Evolutionary conservation across 2,797 vertebrate species (phyloP), one percentile per base, ranked within the genome.

Genomic region (Sarcoramphus papa): DNA sequence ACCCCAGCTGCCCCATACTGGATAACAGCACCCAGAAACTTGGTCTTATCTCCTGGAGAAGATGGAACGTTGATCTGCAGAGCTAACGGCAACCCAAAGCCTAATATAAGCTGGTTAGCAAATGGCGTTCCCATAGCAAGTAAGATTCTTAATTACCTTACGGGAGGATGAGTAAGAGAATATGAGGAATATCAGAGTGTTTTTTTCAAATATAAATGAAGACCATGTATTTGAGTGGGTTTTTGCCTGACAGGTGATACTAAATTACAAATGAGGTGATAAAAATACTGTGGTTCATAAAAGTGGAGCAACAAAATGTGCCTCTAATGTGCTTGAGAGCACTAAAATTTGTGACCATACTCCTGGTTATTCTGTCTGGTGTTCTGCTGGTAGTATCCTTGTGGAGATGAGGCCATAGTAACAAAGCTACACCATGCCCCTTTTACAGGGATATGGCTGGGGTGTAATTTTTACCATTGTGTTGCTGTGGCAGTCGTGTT

Each of bases 1-100:
- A 88, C 69, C 59, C 54, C 95, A 99, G 99, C 99, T 95, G 98
- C 99, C 85, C 99, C 99, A 2, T 99, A 99, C 96, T 99, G 99
- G 99, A 99, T 99, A 97, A 98, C 97, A 54, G 97, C 98, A 78
- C 99, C 99, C 79, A 98, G 96, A 82, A 99, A 99, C 93, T 98
- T 99, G 70, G 98, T 99, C 77, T 96, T 99, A 53, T 99, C 99
- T 92, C 99, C 99, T 43, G 98, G 98, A 97, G 99, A 99, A 97
- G 98, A 98, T 21, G 99, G 99, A 2, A 96, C 96, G 19, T 94
- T 99, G 92, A 99, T 98, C 95, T 99, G 99, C 98, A 98, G 98
- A 98, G 99, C 99, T 76, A 99, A 98, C 10, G 99, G 99, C 50
- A 99, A 98, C 63, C 99, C 99, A 82, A 99, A 99, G 92, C 99